Percentiles rank a stretch among this genome's conserved stretches.
Conservation (phyloP, 2,113 vertebrate genomes). For the Anguilla japonica region DNA sequence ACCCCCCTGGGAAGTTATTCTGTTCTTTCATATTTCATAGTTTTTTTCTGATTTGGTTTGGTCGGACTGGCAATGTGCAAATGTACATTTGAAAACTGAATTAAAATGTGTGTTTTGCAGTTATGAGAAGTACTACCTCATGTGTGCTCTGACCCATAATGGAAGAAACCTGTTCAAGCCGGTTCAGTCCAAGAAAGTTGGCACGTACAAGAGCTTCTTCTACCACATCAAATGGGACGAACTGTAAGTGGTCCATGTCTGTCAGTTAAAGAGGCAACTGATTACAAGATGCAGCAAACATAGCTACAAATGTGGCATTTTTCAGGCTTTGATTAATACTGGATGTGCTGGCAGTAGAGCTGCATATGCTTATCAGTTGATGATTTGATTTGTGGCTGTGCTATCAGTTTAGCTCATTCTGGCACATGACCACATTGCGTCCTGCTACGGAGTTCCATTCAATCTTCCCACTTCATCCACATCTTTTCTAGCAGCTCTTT, state of each 20-base stretch:
- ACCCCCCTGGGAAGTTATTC: no score
- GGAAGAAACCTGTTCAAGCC: conserved; percentile 94
- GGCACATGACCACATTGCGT: background rate
- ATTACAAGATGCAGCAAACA: background rate
- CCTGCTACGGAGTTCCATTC: no score
- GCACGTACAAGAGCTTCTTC: conserved; percentile 95
- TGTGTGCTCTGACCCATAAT: conserved; percentile 91
- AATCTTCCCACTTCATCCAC: no score
- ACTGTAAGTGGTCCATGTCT: conserved; percentile 77
- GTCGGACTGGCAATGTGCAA: background rate
- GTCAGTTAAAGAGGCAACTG: background rate
- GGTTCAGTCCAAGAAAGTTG: conserved; percentile 95
- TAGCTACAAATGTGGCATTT: no score
- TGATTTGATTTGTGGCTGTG: background rate
- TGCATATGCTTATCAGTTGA: background rate
- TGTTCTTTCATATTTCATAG: background rate
- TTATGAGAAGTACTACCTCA: conserved; percentile 95
- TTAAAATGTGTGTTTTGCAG: conserved; percentile 57
- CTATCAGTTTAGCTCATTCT: background rate
- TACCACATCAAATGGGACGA: conserved; percentile 98
- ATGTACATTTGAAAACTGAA: background rate
- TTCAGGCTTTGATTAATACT: background rate
- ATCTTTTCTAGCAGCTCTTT: no score
- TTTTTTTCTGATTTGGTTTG: background rate
- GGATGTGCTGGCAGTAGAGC: background rate